Base-by-base conservation (phyloP, 1,140 invertebrate genomes). In the Apis cerana region DNA sequence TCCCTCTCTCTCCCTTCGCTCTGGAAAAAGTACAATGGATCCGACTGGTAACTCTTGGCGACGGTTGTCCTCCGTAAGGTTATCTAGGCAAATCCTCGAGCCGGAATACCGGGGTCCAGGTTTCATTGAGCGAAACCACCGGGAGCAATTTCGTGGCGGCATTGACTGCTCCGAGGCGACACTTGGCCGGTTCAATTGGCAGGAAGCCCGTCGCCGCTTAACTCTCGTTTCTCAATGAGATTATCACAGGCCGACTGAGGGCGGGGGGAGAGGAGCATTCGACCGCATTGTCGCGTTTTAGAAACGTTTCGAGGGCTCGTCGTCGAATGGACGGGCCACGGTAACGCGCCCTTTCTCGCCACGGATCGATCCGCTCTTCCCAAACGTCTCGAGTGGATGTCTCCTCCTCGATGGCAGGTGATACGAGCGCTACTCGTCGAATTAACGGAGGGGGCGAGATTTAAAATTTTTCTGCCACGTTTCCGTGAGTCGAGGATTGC, bases 181-280 rank as follows among this genome's bases (percentile, higher is more conserved):
- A 90, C 89, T 91, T 90, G 86, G 86, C 86, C 86, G 75, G 79
- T 62, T 92, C 91, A 93, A 93, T 93, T 92, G 91, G 85, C 91
- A 92, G 91, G 91, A 93, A 92, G 91, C 91, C 88, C 87, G 86
- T 43, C 82, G 86, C 85, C 87, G 90, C 90, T 91, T 92, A 91
- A 91, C 91, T 91, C 89, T 81, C 83, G 13, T 27, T 81, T 83
- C 87, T 91, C 89, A 91, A 91, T 88, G 86, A 92, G 89, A 92
- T 92, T 92, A 92, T 90, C 90, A 89, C 75, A 84, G 85, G 83
- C 70, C 82, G 80, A 48, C 78, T 83, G 33, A 2, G 33, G 4
- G 4, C 0, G 33, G 33, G 33, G 0, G 21, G 82, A 7, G 43
- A 81, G 62, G 67, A 7, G 4, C 83, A 75, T 76, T 68, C 43